These are phyloP conservation scores for Takifugu bimaculatus DNA, from an alignment of 2,113 vertebrate genomes.

Conservation along the genomic window DNA sequence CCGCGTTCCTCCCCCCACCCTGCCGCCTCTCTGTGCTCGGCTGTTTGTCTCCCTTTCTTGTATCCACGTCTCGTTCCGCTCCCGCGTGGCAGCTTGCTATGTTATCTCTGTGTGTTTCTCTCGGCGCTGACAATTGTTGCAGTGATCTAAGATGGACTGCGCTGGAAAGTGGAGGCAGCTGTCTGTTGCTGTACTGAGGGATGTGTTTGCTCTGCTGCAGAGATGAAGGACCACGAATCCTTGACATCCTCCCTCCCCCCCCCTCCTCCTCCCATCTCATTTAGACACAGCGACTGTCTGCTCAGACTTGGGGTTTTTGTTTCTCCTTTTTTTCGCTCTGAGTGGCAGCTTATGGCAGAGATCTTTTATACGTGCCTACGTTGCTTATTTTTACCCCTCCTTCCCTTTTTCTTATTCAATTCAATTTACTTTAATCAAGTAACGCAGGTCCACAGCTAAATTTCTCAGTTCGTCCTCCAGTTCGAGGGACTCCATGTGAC, in stretches of 20 bases:
- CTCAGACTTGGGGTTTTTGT: conserved; percentile 84
- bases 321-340: conserved; percentile 73
- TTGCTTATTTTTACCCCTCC: conserved; percentile 55
- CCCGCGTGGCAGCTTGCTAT: conserved; percentile 92
- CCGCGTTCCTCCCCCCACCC: conserved; percentile 12
- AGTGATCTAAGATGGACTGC: conserved; percentile 99
- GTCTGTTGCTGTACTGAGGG: conserved; percentile 98
- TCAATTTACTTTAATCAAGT: background rate
- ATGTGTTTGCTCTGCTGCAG: conserved; percentile 98
- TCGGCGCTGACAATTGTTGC: conserved; percentile 95
- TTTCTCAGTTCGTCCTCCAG: conserved; percentile 13
- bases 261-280: conserved; percentile 86
- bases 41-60: conserved; percentile 41
- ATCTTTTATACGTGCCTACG: conserved; percentile 71
- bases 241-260: conserved; percentile 90
- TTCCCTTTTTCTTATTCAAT: conserved; percentile 32
- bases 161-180: conserved; percentile 99
- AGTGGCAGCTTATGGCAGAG: conserved; percentile 96
- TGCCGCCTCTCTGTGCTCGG: conserved; percentile 13
- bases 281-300: conserved; percentile 97
- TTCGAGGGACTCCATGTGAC: conserved; percentile 23
- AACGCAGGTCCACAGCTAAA: background rate
- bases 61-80: conserved; percentile 55
- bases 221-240: conserved; percentile 99
- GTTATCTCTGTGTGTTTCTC: conserved; percentile 98